These are phyloP conservation scores for Meandrina meandrites DNA, from an alignment of 92 coral and sea anemone species.

Conservation along the genomic window DNA sequence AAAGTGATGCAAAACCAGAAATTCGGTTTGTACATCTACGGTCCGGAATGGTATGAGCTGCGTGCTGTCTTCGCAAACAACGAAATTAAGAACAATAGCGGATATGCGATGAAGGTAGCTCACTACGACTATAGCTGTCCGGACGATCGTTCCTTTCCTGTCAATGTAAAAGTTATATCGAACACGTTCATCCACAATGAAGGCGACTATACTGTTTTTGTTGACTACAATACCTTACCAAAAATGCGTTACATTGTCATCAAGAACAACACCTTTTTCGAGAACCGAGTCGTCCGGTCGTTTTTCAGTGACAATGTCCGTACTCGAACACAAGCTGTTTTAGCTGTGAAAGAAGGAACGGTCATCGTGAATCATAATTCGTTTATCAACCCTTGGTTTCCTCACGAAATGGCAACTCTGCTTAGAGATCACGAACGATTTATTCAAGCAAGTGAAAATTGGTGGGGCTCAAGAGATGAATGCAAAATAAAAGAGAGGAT, in stretches of 20 bases:
- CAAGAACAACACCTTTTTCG: constrained; percentile 24
- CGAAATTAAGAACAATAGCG: constrained; percentile 13
- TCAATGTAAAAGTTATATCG: background rate
- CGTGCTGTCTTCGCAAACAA: constrained; percentile 20
- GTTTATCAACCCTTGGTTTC: constrained; percentile 46
- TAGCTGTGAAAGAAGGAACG: constrained; percentile 26
- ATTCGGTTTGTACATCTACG: constrained; percentile 12
- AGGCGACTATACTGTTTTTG: constrained; percentile 19
- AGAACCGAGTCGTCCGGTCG: background rate
- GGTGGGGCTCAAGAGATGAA: constrained; percentile 65
- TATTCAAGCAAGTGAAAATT: constrained; percentile 46
- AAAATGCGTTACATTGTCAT: background rate
- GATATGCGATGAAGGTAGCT: constrained; percentile 4
- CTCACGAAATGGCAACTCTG: constrained; percentile 32
- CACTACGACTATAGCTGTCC: background rate
- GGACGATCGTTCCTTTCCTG: background rate
- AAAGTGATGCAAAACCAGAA: constrained; percentile 15
- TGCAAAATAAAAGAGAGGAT: constrained; percentile 35
- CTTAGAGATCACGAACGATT: background rate
- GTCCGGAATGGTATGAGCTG: constrained; percentile 26
- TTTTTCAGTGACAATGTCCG: constrained; percentile 12
- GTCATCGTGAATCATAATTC: constrained; percentile 27
- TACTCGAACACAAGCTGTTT: constrained; percentile 24
- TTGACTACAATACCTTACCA: constrained; percentile 16
- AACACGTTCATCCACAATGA: constrained; percentile 24